phyloP scores from a whole-genome alignment of 2,797 vertebrate genomes.

The Holocentrus rufus region DNA sequence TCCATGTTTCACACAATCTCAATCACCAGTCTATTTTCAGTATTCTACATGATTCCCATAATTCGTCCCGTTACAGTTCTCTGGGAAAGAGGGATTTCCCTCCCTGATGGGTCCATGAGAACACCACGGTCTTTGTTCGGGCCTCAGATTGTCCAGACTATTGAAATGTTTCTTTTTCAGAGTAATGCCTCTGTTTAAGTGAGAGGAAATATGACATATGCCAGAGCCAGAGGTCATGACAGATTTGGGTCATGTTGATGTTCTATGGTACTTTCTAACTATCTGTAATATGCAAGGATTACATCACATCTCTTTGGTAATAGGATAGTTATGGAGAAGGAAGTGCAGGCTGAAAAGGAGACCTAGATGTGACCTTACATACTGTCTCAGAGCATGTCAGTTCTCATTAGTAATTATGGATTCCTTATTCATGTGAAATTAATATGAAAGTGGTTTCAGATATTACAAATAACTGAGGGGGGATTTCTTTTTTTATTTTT shows the following conservation, averaged over 20 bases:
- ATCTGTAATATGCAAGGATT: constrained; percentile 58
- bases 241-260: constrained; percentile 62
- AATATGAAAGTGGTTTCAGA: not conserved
- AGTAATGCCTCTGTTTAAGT: constrained; percentile 50
- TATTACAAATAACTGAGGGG: not conserved
- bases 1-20: too few species aligned
- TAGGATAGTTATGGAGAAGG: constrained; percentile 56
- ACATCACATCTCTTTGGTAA: constrained; percentile 52
- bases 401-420: constrained; percentile 6
- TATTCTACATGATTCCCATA: constrained; percentile 42
- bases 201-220: constrained; percentile 62
- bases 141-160: constrained; percentile 43
- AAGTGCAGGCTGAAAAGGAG: constrained; percentile 19
- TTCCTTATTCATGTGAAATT: constrained; percentile 42
- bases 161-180: constrained; percentile 26
- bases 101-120: constrained; percentile 44
- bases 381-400: not conserved
- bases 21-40: not conserved
- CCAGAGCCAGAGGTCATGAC: constrained; percentile 70
- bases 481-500: constrained; percentile 8
- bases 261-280: constrained; percentile 51
- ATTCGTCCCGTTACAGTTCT: constrained; percentile 42
- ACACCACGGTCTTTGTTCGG: constrained; percentile 13
- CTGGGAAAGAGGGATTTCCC: constrained; percentile 38
- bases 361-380: constrained; percentile 49